These are phyloP conservation scores for Ditylenchus dipsaci DNA, from an alignment of 1,140 invertebrate species.

Conservation along the genomic window DNA sequence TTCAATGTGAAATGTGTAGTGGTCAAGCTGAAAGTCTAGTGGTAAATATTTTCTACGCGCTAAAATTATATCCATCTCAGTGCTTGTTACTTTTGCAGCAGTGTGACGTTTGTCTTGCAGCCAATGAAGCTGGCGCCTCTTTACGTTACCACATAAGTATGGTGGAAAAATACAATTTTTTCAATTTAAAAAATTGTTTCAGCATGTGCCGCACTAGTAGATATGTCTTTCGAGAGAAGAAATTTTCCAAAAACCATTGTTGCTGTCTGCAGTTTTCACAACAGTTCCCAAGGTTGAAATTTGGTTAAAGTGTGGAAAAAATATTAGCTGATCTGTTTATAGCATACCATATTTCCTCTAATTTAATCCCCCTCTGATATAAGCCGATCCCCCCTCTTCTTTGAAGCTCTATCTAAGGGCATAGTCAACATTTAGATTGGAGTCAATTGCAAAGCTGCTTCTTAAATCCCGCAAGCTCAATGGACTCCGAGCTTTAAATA, in stretches of 20 bases:
- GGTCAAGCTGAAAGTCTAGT: neutral
- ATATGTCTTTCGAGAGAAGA: slow-evolving; percentile 27
- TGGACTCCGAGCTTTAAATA: no score
- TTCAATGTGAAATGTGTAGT: slow-evolving; percentile 15
- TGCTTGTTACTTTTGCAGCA: slow-evolving; percentile 5
- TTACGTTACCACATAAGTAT: slow-evolving; percentile 26
- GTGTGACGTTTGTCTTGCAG: slow-evolving; percentile 14
- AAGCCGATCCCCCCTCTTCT: no score
- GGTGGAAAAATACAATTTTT: no score
- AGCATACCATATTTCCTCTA: neutral
- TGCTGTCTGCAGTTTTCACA: slow-evolving; percentile 25
- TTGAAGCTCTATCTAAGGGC: no score
- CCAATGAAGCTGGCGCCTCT: slow-evolving; percentile 16
- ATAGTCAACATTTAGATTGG: no score
- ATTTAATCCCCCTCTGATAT: no score
- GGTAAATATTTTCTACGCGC: neutral
- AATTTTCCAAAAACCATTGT: slow-evolving; percentile 16
- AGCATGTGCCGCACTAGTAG: slow-evolving; percentile 26
- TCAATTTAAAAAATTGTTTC: no score
- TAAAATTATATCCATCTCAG: neutral
- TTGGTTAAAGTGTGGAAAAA: neutral
- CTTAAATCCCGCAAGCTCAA: no score
- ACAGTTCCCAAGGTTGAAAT: slow-evolving; percentile 7
- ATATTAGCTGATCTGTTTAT: no score
- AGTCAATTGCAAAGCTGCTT: no score